phyloP scores from a whole-genome alignment of 2,888 invertebrate genomes.

The Vesta saturnalis region DNA sequence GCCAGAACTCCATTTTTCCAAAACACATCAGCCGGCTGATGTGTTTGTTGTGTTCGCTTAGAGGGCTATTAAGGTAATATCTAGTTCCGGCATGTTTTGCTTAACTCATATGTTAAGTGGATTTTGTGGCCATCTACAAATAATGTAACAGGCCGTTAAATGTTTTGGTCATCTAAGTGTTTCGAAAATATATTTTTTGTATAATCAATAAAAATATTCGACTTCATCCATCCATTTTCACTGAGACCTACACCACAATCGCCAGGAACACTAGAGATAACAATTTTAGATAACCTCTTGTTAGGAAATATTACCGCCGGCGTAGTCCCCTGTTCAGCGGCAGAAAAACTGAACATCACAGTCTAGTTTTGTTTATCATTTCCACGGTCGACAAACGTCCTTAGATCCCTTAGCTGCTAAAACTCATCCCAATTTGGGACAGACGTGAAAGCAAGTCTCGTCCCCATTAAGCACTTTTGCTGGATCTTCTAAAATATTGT shows the following conservation, averaged over 20 bases:
- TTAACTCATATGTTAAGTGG: conserved; percentile 38
- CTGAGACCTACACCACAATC: conserved; percentile 56
- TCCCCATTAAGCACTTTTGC: conserved; percentile 52
- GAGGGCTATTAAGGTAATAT: too few relatives aligned
- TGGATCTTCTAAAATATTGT: conserved; percentile 49
- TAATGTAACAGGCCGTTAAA: conserved; percentile 30
- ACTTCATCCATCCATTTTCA: conserved; percentile 59
- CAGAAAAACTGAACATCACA: conserved; percentile 55
- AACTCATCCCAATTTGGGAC: conserved; percentile 49
- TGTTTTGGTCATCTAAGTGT: conserved; percentile 19
- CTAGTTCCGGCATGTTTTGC: conserved; percentile 45
- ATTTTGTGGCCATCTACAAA: conserved; percentile 39
- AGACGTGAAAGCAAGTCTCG: conserved; percentile 53
- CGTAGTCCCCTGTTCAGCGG: conserved; percentile 48
- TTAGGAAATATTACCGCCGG: conserved; percentile 56
- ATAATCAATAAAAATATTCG: conserved; percentile 57
- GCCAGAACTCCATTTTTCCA: too few relatives aligned
- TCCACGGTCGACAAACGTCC: conserved; percentile 50
- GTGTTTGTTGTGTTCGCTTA: too few relatives aligned
- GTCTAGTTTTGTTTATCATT: conserved; percentile 51
- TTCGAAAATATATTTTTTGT: conserved; percentile 40
- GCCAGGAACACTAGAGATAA: conserved; percentile 51
- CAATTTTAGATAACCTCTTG: conserved; percentile 52
- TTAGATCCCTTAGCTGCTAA: conserved; percentile 37
- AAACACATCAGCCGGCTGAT: too few relatives aligned